Conservation (phyloP, 2,888 invertebrate species). For the Ochlodes sylvanus region DNA sequence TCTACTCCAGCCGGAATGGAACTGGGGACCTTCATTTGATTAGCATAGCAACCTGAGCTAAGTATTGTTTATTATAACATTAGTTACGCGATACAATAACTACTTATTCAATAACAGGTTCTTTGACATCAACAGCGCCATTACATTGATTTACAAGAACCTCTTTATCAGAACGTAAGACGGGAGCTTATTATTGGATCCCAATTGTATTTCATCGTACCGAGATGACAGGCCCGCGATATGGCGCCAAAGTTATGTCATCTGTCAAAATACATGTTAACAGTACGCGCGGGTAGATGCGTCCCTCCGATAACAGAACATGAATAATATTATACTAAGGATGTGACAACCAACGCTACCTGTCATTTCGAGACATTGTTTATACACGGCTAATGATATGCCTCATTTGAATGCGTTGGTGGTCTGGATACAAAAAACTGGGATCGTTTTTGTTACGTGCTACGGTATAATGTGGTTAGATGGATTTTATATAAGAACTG, state of each 20-base stretch:
- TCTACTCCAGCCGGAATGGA: too few relatives aligned
- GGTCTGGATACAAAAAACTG: slow-evolving; percentile 68
- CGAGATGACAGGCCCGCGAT: slow-evolving; percentile 74
- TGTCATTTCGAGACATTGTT: slow-evolving; percentile 82
- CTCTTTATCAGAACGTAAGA: slow-evolving; percentile 78
- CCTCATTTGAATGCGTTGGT: slow-evolving; percentile 80
- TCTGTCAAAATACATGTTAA: slow-evolving; percentile 85
- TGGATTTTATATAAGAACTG: slow-evolving; percentile 3
- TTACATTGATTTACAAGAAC: slow-evolving; percentile 72
- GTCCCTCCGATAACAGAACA: slow-evolving; percentile 58
- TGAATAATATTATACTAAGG: slow-evolving; percentile 70
- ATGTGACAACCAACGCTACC: slow-evolving; percentile 73
- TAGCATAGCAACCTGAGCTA: too few relatives aligned
- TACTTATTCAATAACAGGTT: slow-evolving; percentile 35
- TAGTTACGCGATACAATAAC: slow-evolving; percentile 25
- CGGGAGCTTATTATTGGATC: slow-evolving; percentile 82
- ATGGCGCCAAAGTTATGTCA: slow-evolving; percentile 82
- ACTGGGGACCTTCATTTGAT: too few relatives aligned
- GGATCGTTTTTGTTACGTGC: slow-evolving; percentile 53
- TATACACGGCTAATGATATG: slow-evolving; percentile 77
- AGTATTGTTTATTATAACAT: slow-evolving; percentile 25
- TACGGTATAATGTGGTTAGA: slow-evolving; percentile 24
- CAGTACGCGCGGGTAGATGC: slow-evolving; percentile 70
- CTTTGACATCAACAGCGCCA: slow-evolving; percentile 41
- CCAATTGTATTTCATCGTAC: slow-evolving; percentile 78